These are phyloP conservation scores for Trissonchulus latispiculum DNA, from an alignment of 2,888 invertebrate species.

Conservation along the genomic window DNA sequence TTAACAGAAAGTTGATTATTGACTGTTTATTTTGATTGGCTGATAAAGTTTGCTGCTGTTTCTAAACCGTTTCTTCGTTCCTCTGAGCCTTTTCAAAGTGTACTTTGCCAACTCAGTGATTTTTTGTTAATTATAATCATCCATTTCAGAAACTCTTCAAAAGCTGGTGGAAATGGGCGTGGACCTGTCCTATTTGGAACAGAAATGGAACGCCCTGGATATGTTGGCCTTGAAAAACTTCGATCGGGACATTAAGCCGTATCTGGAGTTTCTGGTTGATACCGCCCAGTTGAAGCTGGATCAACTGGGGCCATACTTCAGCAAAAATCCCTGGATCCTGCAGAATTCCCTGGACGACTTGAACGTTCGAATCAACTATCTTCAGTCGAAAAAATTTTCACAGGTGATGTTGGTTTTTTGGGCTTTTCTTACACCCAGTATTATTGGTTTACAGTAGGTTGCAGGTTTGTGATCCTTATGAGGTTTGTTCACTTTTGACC, in stretches of 20 bases:
- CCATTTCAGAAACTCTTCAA: slow-evolving; percentile 62
- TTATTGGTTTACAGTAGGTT: too few relatives aligned
- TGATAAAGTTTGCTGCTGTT: too few relatives aligned
- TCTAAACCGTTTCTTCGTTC: too few relatives aligned
- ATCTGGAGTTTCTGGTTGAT: slow-evolving; percentile 59
- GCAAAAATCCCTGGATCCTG: slow-evolving; percentile 70
- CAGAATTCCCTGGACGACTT: slow-evolving; percentile 63
- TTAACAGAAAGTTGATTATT: too few relatives aligned
- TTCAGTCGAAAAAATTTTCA: slow-evolving; percentile 67
- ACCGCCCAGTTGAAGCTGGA: slow-evolving; percentile 60
- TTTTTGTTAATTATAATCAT: too few relatives aligned
- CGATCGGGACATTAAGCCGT: slow-evolving; percentile 60
- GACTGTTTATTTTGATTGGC: too few relatives aligned
- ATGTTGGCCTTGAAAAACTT: slow-evolving; percentile 58
- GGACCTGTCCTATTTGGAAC: slow-evolving; percentile 11
- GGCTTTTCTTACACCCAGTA: too few relatives aligned
- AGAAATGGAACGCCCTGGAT: slow-evolving; percentile 4
- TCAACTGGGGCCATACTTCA: slow-evolving; percentile 60
- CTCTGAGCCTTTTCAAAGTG: too few relatives aligned
- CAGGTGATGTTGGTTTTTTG: too few relatives aligned
- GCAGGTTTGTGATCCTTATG: too few relatives aligned
- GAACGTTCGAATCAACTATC: slow-evolving; percentile 66
- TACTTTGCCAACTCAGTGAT: too few relatives aligned
- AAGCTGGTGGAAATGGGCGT: slow-evolving; percentile 63
- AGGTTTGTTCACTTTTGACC: too few relatives aligned